Evolutionary conservation across 2,113 vertebrate genomes (phyloP).

Genomic region (Sula dactylatra): DNA sequence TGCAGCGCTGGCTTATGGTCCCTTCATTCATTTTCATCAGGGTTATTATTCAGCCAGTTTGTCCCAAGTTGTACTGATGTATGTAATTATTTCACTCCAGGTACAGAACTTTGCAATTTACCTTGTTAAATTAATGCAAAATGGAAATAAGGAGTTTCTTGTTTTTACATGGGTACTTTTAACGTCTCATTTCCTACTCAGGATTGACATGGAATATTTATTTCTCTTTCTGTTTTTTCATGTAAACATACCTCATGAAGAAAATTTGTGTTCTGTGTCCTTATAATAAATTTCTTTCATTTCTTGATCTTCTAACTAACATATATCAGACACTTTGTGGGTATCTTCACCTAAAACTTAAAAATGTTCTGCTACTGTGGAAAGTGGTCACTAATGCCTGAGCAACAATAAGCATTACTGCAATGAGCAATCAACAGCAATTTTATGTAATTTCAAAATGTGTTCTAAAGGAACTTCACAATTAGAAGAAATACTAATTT

Average conservation of each 20-base stretch:
- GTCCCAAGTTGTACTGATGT: background rate
- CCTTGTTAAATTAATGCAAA: background rate
- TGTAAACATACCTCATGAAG: background rate
- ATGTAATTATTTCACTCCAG: background rate
- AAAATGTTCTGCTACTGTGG: background rate
- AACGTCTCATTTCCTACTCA: background rate
- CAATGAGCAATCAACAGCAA: background rate
- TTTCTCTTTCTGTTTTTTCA: background rate
- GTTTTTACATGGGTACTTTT: background rate
- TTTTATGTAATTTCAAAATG: background rate
- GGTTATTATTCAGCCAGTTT: background rate
- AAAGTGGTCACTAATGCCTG: background rate
- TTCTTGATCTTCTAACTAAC: background rate
- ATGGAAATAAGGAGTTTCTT: background rate
- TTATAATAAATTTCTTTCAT: background rate
- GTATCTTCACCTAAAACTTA: background rate
- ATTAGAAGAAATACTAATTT: background rate
- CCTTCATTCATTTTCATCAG: background rate
- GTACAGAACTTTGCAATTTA: background rate
- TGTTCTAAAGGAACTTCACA: background rate
- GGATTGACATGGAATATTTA: background rate
- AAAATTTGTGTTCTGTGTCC: background rate
- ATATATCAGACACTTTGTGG: background rate
- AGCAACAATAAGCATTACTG: background rate
- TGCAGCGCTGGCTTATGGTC: background rate